A percentile compares a stretch with the other conserved stretches of the same genome.
Evolutionary conservation across 2,797 vertebrate species (phyloP).

Genomic region (Scolopax rusticola): DNA sequence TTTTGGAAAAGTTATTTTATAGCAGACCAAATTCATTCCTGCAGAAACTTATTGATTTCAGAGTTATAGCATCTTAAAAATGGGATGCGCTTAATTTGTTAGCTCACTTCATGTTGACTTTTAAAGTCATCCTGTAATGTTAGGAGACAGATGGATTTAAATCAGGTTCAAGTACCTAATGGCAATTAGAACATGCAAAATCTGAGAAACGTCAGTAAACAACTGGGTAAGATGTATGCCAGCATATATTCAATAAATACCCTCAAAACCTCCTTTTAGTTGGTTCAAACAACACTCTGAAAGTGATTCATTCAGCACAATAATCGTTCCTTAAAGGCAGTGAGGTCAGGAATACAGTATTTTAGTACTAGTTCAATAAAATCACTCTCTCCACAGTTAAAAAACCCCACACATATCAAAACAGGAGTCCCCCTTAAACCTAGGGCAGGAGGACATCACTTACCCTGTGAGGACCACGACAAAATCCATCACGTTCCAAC

Average conservation of each 20-base stretch:
- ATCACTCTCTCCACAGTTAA: background rate
- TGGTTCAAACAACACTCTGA: background rate
- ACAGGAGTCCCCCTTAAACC: background rate
- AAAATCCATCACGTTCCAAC: conserved; percentile 99
- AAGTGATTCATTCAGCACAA: background rate
- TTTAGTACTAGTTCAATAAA: background rate
- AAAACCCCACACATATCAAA: background rate
- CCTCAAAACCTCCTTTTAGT: background rate
- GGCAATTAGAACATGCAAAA: conserved; percentile 2
- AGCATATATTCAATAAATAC: background rate
- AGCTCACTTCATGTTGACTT: background rate
- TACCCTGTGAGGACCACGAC: conserved; percentile 95
- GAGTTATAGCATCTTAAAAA: background rate
- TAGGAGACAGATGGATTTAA: background rate
- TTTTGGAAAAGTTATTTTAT: background rate
- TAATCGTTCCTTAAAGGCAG: background rate
- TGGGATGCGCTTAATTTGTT: background rate
- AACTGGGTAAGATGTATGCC: background rate
- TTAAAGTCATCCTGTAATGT: background rate
- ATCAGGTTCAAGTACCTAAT: conserved; percentile 4
- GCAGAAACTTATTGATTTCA: background rate
- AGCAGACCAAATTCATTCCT: background rate
- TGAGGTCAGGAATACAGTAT: background rate
- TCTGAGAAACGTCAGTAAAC: background rate
- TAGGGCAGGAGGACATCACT: conserved; percentile 59